Percentiles rank a stretch among this genome's conserved stretches.
Evolutionary conservation across 2,888 invertebrate species (phyloP).

Genomic region (Latrodectus hesperus): DNA sequence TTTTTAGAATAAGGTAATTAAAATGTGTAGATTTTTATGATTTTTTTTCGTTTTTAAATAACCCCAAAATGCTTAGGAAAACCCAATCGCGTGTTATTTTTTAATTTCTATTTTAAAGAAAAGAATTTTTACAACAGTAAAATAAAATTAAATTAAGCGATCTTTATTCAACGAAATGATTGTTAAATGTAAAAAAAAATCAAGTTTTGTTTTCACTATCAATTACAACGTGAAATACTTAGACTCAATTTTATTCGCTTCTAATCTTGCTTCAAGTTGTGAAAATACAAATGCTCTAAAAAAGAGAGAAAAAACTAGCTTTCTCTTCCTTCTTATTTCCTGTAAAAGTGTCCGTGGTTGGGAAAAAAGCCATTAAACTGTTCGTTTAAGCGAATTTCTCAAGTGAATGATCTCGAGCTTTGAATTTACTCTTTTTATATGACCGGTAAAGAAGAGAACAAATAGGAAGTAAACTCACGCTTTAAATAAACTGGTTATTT

Average conservation of each 20-base stretch:
- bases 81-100: neutral
- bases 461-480: neutral
- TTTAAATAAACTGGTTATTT: conserved; percentile 36
- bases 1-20: neutral
- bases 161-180: neutral
- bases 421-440: neutral
- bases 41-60: neutral
- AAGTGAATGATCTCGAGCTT: conserved; percentile 35
- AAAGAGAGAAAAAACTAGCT: neutral
- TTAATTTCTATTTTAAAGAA: neutral
- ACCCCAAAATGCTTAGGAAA: neutral
- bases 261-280: conserved; percentile 32
- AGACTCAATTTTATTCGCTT: conserved; percentile 15
- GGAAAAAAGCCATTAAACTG: conserved; percentile 49
- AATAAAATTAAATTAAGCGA: conserved; percentile 1
- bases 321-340: neutral
- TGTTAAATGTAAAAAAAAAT: conserved; percentile 1
- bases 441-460: neutral
- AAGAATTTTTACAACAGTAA: neutral
- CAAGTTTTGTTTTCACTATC: conserved; percentile 31
- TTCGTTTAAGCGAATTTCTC: conserved; percentile 62
- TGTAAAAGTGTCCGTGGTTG: neutral
- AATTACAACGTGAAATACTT: conserved; percentile 26
- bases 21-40: neutral
- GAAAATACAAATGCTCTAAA: conserved; percentile 5